Conservation (phyloP, 2,113 vertebrate species). For the Indicator indicator region DNA sequence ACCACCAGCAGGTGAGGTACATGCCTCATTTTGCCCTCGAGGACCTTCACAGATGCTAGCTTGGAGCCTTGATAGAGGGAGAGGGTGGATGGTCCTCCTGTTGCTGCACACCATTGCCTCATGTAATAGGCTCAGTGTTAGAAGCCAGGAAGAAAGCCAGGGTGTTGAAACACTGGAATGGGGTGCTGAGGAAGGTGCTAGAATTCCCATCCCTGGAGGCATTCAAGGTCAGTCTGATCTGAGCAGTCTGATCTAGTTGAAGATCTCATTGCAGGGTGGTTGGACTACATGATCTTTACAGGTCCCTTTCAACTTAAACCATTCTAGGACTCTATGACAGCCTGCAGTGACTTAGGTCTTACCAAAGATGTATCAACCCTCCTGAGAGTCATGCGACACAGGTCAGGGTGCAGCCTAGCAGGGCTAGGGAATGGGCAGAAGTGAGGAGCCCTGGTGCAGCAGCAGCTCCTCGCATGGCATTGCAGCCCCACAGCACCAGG, state of each 20-base stretch:
- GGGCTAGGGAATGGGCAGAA: accelerated
- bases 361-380: not conserved
- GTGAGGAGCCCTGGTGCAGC: not conserved
- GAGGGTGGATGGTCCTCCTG: not conserved
- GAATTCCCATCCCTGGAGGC: not conserved
- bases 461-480: not conserved
- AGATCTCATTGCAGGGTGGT: not conserved
- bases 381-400: accelerated
- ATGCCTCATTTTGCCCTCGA: not conserved
- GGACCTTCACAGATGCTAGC: not conserved
- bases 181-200: not conserved
- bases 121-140: not conserved
- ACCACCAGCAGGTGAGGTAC: not conserved
- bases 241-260: not conserved
- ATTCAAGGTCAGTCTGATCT: not conserved
- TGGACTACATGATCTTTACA: not conserved
- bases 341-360: accelerated
- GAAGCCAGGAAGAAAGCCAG: not conserved
- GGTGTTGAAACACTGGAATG: not conserved
- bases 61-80: not conserved
- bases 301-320: not conserved
- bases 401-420: accelerated
- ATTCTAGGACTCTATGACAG: not conserved
- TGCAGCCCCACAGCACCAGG: accelerated
- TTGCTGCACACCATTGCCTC: not conserved